Percentiles rank a stretch among this genome's conserved stretches.
These are phyloP conservation scores for Misgurnus mizolepis DNA, from an alignment of 2,113 vertebrate species.

Conservation along the genomic window DNA sequence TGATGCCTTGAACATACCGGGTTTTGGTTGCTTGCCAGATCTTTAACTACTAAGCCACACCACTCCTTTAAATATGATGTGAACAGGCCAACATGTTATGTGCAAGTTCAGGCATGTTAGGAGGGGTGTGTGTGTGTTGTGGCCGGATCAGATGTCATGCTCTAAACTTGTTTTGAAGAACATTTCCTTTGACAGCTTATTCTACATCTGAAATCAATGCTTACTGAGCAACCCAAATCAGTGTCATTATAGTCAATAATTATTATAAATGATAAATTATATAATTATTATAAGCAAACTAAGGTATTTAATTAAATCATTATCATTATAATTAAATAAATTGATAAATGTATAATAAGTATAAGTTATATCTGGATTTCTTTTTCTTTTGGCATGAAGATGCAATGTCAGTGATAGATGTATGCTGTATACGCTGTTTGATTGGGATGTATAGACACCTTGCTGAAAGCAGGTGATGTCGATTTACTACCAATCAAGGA, in stretches of 20 bases:
- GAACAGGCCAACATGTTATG: neutral
- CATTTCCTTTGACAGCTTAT: neutral
- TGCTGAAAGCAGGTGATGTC: too few relatives aligned
- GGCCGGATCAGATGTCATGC: slow-evolving; percentile 32
- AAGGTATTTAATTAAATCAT: too few relatives aligned
- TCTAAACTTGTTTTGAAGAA: slow-evolving; percentile 24
- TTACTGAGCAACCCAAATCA: slow-evolving; percentile 15
- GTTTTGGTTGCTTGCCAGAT: neutral
- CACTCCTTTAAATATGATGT: neutral
- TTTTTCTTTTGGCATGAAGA: neutral
- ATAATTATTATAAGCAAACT: too few relatives aligned
- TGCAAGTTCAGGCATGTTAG: slow-evolving; percentile 42
- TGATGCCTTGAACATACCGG: neutral
- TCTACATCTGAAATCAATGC: slow-evolving; percentile 37
- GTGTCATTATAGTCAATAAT: neutral
- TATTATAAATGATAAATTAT: too few relatives aligned
- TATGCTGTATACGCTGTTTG: too few relatives aligned
- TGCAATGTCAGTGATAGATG: too few relatives aligned
- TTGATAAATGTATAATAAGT: too few relatives aligned
- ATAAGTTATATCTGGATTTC: too few relatives aligned
- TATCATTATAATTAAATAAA: too few relatives aligned
- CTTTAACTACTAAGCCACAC: neutral
- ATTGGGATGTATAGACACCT: too few relatives aligned
- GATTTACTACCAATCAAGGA: too few relatives aligned
- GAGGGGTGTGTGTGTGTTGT: slow-evolving; percentile 20